Evolutionary conservation across 2,888 invertebrate species (phyloP).

Genomic region (Lysandra coridon): DNA sequence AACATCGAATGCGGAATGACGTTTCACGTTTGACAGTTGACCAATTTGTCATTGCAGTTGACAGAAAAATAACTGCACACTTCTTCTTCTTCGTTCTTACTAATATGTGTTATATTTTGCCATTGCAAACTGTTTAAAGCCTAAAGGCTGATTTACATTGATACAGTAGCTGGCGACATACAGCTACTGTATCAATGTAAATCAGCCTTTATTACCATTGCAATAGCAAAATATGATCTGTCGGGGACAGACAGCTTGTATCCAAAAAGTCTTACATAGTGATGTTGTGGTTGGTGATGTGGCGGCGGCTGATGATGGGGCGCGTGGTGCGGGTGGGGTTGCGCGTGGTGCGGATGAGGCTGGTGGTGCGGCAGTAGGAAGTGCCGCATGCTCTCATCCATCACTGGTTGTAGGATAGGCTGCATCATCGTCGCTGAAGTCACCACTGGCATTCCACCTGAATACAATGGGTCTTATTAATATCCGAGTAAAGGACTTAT

Average conservation of each 20-base stretch:
- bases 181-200: too few species aligned
- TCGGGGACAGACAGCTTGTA: neutral
- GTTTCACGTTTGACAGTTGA: neutral
- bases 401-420: constrained; percentile 94
- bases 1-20: neutral
- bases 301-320: constrained; percentile 87
- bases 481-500: too few species aligned
- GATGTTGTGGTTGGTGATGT: constrained; percentile 81
- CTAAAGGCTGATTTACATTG: too few species aligned
- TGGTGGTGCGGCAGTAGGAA: constrained; percentile 86
- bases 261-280: constrained; percentile 82
- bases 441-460: constrained; percentile 89
- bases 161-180: too few species aligned
- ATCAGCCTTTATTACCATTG: too few species aligned
- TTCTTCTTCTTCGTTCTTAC: neutral
- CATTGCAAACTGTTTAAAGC: neutral
- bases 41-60: neutral
- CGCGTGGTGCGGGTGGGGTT: constrained; percentile 86
- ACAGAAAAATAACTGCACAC: neutral
- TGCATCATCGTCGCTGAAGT: constrained; percentile 86
- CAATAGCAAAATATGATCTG: too few species aligned
- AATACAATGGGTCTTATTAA: constrained; percentile 6
- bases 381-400: constrained; percentile 94
- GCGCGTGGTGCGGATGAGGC: constrained; percentile 76
- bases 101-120: neutral